Base-by-base conservation (phyloP, 1,140 invertebrate species). In the Elysia chlorotica region DNA sequence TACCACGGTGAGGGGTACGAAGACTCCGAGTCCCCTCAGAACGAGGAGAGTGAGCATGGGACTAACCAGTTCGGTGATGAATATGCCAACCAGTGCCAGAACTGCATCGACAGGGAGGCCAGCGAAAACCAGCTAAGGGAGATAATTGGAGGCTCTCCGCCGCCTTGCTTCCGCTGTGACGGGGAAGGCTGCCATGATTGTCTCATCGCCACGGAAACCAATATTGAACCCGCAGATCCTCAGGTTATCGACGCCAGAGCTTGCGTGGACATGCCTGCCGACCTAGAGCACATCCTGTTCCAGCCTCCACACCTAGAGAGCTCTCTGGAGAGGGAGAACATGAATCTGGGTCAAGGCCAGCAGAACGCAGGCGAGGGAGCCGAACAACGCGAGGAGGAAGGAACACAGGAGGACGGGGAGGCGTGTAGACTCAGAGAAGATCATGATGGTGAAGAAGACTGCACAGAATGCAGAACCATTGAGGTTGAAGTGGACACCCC, bases 271-370 rank as follows among this genome's bases (percentile, higher is more conserved):
- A 57, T 73, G 73, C 61, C 65, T 36, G 74, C 61, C 74, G 81
- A 84, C 70, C 77, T 84, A 70, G 83, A 84, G 59, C 70, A 81
- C n/a, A 65, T 84, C 3, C 76, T 84, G 28, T 84, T 84, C 63
- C 79, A 78, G 37, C 83, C 83, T 61, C 83, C 83, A 17, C 83
- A 84, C 74, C 74, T 82, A 17, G 83, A 83, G 65, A 76, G 75
- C 35, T 74, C 62, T 36, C 71, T 73, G 3, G 74, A 75, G 48
- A 37, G 33, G 23, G 69, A 71, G 30, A 38, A 33, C 21, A 3
- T 62, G 69, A 62, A 59, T 41, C 28, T 2, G n/a, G n/a, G n/a
- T n/a, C n/a, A n/a, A n/a, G n/a, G n/a, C n/a, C n/a, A n/a, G n/a
- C n/a, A n/a, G n/a, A 48, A 6, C 17, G 66, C 38, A 33, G 48